Evolutionary conservation across 2,797 vertebrate genomes (phyloP), one percentile per base, ranked within the genome.

Genomic region (Pelobates cultripes): DNA sequence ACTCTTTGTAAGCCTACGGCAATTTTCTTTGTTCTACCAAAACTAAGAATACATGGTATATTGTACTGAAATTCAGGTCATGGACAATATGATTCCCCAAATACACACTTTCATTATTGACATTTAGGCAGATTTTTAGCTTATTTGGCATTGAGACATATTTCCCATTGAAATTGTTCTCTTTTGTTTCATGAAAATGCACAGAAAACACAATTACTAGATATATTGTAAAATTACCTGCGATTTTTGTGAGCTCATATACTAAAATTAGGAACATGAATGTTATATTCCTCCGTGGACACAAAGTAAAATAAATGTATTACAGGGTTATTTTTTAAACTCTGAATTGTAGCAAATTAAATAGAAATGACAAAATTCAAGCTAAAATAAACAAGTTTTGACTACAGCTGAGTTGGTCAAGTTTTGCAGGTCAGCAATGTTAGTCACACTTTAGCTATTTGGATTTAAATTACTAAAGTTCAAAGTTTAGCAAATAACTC

Each of bases 21-120:
- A 7, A 79, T 73, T 43, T 79, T 71, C 82, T 83, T 83, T 83
- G 77, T 83, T 75, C 82, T 79, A 57, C 43, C 68, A 83, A 70
- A 75, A 55, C 51, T 72, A 74, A 63, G 51, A 70, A 70, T n/a
- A 70, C 70, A 70, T 43, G 7, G 43, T 77, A 64, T 70, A 83
- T 79, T 57, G 45, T 75, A 42, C 66, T 70, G 72, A 75, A 83
- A 83, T 70, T 63, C 82, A 79, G 77, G 82, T 83, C 71, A 79
- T 75, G 82, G 45, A 71, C 70, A 42, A 70, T 74, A 57, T 70
- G 66, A 83, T 75, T 15, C 47, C 57, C 28, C 15, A 74, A 45
- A 83, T 75, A 70, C 70, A 55, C 77, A 70, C 69, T 70, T 44
- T 53, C 43, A 66, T 55, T 79, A 79, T 71, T 75, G 66, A 70